A percentile compares a stretch with the other conserved stretches of the same genome.
phyloP scores from a whole-genome alignment of 2,797 vertebrate species.

The Heliangelus exortis region DNA sequence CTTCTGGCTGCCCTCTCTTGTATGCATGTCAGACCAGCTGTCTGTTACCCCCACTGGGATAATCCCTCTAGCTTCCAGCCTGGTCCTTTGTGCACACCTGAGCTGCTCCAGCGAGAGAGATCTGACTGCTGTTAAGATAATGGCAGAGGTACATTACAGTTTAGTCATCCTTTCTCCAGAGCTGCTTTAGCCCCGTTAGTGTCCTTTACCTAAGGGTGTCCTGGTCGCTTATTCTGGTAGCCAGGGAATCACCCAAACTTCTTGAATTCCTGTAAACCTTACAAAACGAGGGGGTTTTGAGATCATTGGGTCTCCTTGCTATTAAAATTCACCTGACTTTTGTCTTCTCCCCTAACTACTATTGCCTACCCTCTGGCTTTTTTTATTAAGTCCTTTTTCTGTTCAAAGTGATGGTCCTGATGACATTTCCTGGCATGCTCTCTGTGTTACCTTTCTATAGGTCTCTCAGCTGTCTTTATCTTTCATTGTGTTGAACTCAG shows the following conservation, averaged over 20 bases:
- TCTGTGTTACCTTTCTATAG: not conserved
- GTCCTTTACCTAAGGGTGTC: not conserved
- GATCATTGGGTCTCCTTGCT: not conserved
- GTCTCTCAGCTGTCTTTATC: not conserved
- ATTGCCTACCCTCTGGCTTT: not conserved
- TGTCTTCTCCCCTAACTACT: not conserved
- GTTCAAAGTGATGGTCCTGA: not conserved
- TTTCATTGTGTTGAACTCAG: not conserved
- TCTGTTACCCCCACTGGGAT: not conserved
- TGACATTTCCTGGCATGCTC: not conserved
- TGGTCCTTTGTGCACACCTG: not conserved
- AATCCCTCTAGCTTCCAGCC: not conserved
- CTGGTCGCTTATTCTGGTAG: not conserved
- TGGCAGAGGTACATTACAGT: not conserved
- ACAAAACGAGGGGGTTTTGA: not conserved
- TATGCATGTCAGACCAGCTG: not conserved
- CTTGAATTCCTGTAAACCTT: not conserved
- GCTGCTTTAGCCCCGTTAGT: not conserved
- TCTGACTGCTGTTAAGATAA: not conserved
- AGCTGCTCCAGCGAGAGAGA: not conserved
- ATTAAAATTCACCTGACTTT: not conserved
- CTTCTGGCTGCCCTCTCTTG: not conserved
- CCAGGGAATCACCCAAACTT: not conserved
- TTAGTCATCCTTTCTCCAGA: not conserved
- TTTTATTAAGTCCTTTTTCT: not conserved